These are phyloP conservation scores for Nyctalus aviator DNA, from an alignment of 2,797 vertebrate species.

Conservation along the genomic window DNA sequence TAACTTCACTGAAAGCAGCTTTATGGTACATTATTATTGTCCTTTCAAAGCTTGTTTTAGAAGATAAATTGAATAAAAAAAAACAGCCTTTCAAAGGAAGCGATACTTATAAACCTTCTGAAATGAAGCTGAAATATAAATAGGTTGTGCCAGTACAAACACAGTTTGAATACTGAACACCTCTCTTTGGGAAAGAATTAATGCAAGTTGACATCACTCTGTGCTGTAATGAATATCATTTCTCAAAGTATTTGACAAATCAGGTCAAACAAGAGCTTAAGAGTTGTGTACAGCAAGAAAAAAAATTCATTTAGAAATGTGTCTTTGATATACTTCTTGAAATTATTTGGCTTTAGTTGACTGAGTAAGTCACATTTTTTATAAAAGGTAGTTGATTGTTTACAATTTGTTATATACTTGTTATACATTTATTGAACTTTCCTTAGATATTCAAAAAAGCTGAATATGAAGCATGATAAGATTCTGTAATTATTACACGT, in stretches of 20 bases:
- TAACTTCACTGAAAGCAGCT: slow-evolving; percentile 1
- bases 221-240: slow-evolving; percentile 65
- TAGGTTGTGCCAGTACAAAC: slow-evolving; percentile 75
- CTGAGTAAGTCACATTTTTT: slow-evolving; percentile 46
- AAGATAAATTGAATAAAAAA: slow-evolving; percentile 54
- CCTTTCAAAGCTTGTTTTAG: slow-evolving; percentile 67
- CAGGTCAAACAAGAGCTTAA: slow-evolving; percentile 64
- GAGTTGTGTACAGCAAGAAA: neutral
- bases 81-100: slow-evolving; percentile 62
- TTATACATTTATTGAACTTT: neutral
- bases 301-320: slow-evolving; percentile 67
- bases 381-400: slow-evolving; percentile 64
- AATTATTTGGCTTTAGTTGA: slow-evolving; percentile 63
- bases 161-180: slow-evolving; percentile 70
- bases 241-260: slow-evolving; percentile 74
- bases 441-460: slow-evolving; percentile 60
- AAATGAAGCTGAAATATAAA: slow-evolving; percentile 72
- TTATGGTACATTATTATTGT: slow-evolving; percentile 48
- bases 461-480: slow-evolving; percentile 21
- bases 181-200: slow-evolving; percentile 68
- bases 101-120: slow-evolving; percentile 62
- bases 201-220: slow-evolving; percentile 72
- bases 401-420: slow-evolving; percentile 56
- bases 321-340: slow-evolving; percentile 50
- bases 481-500: slow-evolving; percentile 34